Conservation (phyloP, 2,113 vertebrate genomes). For the Trematocara marginatum region DNA sequence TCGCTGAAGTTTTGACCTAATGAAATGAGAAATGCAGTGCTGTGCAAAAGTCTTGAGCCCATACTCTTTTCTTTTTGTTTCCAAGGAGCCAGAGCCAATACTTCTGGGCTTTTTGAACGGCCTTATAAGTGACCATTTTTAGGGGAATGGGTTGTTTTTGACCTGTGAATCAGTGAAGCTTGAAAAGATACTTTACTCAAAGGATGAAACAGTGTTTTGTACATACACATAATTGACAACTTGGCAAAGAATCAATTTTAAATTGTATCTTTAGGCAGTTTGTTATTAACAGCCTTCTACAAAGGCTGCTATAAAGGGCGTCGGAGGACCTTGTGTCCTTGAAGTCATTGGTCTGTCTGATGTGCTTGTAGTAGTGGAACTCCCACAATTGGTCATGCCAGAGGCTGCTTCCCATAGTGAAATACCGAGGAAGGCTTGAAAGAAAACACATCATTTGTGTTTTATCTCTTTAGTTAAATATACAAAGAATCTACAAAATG, state of each 20-base stretch:
- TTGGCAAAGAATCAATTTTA: neutral
- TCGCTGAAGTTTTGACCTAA: neutral
- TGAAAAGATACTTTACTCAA: neutral
- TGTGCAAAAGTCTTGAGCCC: neutral
- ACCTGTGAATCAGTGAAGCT: neutral
- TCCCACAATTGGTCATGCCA: neutral
- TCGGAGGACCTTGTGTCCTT: neutral
- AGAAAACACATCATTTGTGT: neutral
- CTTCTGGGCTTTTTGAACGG: neutral
- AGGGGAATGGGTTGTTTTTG: neutral
- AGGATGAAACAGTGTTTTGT: neutral
- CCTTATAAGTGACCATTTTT: neutral
- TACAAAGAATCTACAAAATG: neutral
- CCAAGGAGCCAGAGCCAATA: neutral
- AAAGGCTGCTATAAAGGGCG: neutral
- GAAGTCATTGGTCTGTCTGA: neutral
- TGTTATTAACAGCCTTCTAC: neutral
- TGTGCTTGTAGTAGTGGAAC: neutral
- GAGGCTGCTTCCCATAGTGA: neutral
- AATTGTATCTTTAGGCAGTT: neutral
- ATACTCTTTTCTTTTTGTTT: neutral
- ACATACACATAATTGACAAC: neutral
- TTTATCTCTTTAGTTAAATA: neutral
- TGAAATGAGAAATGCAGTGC: neutral
- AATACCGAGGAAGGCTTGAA: neutral